Conservation (phyloP, 2,888 invertebrate genomes). For the Microplitis manilae region DNA sequence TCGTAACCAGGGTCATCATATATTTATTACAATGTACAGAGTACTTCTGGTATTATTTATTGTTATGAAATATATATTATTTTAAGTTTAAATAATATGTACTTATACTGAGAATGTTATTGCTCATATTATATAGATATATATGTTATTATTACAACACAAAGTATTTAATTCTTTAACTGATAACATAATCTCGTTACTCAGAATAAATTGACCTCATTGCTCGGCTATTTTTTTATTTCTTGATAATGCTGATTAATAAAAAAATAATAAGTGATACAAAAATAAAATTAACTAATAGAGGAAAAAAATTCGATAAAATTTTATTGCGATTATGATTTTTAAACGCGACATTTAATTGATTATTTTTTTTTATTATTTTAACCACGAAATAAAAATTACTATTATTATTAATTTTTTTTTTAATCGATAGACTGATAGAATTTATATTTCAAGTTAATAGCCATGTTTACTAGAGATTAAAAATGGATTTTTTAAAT, state of each 20-base stretch:
- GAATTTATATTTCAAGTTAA: background rate
- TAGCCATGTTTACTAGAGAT: background rate
- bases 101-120: background rate
- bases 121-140: background rate
- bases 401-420: background rate
- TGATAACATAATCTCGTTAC: background rate
- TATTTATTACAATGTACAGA: too few species aligned
- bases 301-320: background rate
- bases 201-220: slow-evolving; percentile 1
- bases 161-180: background rate
- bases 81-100: too few species aligned
- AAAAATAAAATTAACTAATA: background rate
- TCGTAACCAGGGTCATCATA: too few species aligned
- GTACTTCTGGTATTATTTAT: too few species aligned
- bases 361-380: background rate
- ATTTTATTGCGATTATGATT: background rate
- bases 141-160: background rate
- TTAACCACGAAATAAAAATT: background rate
- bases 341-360: background rate
- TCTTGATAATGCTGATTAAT: background rate
- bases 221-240: background rate
- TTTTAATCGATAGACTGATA: background rate
- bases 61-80: too few species aligned
- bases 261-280: background rate
- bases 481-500: background rate